phyloP scores from a whole-genome alignment of 1,140 invertebrate species.

The Ylistrum balloti region DNA sequence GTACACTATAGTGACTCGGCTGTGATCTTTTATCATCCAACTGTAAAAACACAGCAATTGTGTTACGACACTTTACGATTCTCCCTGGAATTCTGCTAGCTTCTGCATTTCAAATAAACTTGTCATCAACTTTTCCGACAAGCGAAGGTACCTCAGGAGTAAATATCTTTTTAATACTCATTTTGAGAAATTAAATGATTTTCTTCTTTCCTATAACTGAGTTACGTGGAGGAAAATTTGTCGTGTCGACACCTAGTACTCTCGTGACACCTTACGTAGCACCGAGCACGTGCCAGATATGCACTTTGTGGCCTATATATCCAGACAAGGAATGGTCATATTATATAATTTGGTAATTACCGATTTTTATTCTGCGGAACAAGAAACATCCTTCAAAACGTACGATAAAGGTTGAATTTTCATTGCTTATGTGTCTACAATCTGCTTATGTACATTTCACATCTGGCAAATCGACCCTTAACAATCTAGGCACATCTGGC shows the following conservation, averaged over 20 bases:
- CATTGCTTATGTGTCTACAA: no score
- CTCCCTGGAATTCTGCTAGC: not conserved
- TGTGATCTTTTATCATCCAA: not conserved
- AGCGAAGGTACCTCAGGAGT: not conserved
- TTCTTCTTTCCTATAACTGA: not conserved
- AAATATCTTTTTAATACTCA: slow-evolving; percentile 30
- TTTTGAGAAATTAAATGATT: slow-evolving; percentile 40
- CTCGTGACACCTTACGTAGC: not conserved
- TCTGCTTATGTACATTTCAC: no score
- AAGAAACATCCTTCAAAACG: no score
- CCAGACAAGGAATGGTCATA: not conserved
- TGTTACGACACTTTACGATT: not conserved
- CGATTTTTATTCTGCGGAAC: no score
- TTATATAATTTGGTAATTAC: not conserved
- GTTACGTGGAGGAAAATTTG: not conserved
- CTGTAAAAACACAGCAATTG: slow-evolving; percentile 6
- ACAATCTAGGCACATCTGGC: no score
- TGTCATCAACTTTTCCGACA: slow-evolving; percentile 3
- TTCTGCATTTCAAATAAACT: slow-evolving; percentile 33
- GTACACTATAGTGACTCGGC: not conserved
- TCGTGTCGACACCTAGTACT: not conserved
- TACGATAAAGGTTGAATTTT: no score
- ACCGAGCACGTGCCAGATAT: not conserved
- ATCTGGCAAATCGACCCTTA: no score
- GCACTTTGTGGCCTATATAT: not conserved